These are phyloP conservation scores for Linyphia triangularis DNA, from an alignment of 2,888 invertebrate species.

Conservation along the genomic window DNA sequence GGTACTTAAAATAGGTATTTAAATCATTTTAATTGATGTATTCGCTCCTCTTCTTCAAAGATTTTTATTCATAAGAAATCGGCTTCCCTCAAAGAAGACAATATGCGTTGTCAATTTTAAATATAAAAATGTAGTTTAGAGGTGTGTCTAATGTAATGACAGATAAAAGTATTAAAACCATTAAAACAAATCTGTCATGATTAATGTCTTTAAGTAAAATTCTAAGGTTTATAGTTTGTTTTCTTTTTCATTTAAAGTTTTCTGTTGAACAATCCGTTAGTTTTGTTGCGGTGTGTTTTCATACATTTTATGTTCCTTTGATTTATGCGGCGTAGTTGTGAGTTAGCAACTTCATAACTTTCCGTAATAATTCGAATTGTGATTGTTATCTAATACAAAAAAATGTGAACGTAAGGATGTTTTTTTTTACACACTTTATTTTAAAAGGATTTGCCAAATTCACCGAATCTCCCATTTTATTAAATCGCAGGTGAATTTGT, in stretches of 20 bases:
- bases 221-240: background rate
- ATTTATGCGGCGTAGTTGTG: background rate
- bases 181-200: background rate
- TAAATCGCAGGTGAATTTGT: too few species aligned
- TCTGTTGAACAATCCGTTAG: background rate
- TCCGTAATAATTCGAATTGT: too few species aligned
- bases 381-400: too few species aligned
- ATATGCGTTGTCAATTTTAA: background rate
- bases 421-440: too few species aligned
- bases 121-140: background rate
- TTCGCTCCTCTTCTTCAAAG: background rate
- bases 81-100: background rate
- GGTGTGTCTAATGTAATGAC: background rate
- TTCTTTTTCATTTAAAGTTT: background rate
- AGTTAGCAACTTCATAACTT: too few species aligned
- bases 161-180: background rate
- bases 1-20: constrained; percentile 24
- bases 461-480: too few species aligned
- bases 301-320: background rate
- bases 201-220: background rate
- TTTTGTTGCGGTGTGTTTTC: background rate
- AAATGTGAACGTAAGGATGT: too few species aligned
- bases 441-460: too few species aligned
- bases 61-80: background rate
- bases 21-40: background rate